Conservation (phyloP, 2,888 invertebrate genomes). For the Pachydiplax longipennis region DNA sequence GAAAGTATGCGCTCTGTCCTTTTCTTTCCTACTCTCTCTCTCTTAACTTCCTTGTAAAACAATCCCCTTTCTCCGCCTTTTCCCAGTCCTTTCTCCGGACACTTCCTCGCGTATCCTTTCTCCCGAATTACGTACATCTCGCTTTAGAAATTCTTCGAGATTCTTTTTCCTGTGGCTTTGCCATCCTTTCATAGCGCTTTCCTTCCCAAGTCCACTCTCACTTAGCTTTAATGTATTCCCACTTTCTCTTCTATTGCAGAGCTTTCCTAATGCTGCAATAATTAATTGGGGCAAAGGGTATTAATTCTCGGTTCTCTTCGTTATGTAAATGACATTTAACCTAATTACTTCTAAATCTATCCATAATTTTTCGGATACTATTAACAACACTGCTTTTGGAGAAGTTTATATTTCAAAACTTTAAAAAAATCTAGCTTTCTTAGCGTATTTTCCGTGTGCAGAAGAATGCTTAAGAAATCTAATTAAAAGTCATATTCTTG, state of each 20-base stretch:
- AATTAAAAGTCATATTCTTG: too few relatives aligned
- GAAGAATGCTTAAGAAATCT: too few relatives aligned
- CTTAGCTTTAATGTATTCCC: not conserved
- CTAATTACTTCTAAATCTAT: too few relatives aligned
- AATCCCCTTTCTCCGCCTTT: not conserved
- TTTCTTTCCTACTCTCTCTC: not conserved
- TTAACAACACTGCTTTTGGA: too few relatives aligned
- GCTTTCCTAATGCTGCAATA: too few relatives aligned
- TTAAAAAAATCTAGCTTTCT: too few relatives aligned
- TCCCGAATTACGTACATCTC: not conserved
- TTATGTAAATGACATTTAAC: too few relatives aligned
- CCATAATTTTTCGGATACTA: too few relatives aligned
- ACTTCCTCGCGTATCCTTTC: not conserved
- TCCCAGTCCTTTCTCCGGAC: not conserved
- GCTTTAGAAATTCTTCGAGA: not conserved
- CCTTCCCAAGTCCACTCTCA: not conserved
- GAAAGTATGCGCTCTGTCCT: not conserved
- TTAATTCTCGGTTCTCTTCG: too few relatives aligned
- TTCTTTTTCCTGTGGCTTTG: not conserved
- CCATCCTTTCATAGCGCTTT: not conserved
- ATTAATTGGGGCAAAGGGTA: too few relatives aligned
- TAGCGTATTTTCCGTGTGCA: too few relatives aligned
- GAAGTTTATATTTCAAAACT: too few relatives aligned
- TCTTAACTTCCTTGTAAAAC: not conserved
- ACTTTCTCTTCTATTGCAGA: not conserved